Evolutionary conservation across 2,797 vertebrate species (phyloP), one percentile per base, ranked within the genome.

Genomic region (Anguilla megastoma): DNA sequence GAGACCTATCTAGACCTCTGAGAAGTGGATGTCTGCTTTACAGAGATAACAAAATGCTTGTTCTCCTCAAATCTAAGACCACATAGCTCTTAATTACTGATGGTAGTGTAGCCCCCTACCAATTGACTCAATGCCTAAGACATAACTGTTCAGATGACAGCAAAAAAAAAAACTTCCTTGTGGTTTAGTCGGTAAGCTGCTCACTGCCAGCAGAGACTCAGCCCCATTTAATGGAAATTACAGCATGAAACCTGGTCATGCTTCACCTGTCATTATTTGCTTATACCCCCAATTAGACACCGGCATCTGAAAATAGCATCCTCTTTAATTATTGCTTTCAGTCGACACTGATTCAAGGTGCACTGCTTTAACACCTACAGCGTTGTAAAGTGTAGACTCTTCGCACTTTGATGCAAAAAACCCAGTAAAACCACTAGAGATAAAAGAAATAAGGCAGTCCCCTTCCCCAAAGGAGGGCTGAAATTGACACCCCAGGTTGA

Each of bases 11-110:
- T 50, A 52, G n/a, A 18, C 52, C 48, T 52, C 52, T 12, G 52
- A 54, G 50, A 54, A 24, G 76, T 80, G 76, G 76, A 80, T 80
- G 76, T 80, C 76, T 80, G 76, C 14, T 80, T 36, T 36, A 21
- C 36, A 18, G 12, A 80, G 76, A 80, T 80, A 80, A 80, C 76
- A 80, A 24, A 18, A 84, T 30, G 24, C 24, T n/a, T 12, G 24
- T 52, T 54, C 14, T 54, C 82, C 5, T 27, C 82, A 84, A 14
- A 52, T 24, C 16, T 50, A 3, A 12, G 45, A 56, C 9, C 52
- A 30, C n/a, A 21, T 27, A 16, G 30, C 30, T 33, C 9, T 14
- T 30, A 66, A 1, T 66, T 45, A 24, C 16, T 45, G 79, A 18
- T n/a, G 2, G 36, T 50, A 3, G 36, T 41, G 41, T 50, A 82